Evolutionary conservation across 2,113 vertebrate species (phyloP), one percentile per base, ranked within the genome.

Genomic region (Calyptommatus sinebrachiatus): DNA sequence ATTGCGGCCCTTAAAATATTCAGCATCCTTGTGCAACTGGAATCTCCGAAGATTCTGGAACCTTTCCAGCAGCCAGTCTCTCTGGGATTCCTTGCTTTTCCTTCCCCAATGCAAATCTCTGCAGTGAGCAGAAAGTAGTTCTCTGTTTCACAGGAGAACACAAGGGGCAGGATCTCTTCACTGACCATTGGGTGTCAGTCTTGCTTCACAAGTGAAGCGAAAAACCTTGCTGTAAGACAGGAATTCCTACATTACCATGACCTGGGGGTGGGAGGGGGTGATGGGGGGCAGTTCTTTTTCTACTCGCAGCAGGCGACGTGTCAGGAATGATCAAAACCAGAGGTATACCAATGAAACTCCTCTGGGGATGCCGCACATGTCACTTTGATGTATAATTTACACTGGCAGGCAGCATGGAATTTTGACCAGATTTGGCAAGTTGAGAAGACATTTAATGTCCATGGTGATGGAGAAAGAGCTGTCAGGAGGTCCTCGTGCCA

Each of bases 141-240:
- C 31, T 63, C 8, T 2, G 0, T 8, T 50, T 29, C 63, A 14
- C 20, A 20, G 1, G 41, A 8, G 5, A 26, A 24, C 66, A 3
- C 46, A 10, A 29, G 0, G 35, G 60, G 2, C 20, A 45, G 68
- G 26, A 41, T 77, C 41, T 70, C 69, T 57, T 12, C 18, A 7
- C 62, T 67, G 75, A 61, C 81, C 70, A 45, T 26, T 72, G 76
- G 81, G 81, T 68, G 81, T 83, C 81, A 73, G n/a, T 73, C 81
- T 77, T 83, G 81, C 62, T 66, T 77, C 69, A 31, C 10, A 12
- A 67, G 78, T 24, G 35, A 61, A 77, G 48, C 63, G 41, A 35
- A 9, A 71, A 20, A 24, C 46, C 3, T 14, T 57, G 53, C 53
- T 4, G 53, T 7, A 61, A 26, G 50, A 41, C 48, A n/a, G 16